phyloP scores from a whole-genome alignment of 2,888 invertebrate genomes.

The Rotaria magnacalcarata region DNA sequence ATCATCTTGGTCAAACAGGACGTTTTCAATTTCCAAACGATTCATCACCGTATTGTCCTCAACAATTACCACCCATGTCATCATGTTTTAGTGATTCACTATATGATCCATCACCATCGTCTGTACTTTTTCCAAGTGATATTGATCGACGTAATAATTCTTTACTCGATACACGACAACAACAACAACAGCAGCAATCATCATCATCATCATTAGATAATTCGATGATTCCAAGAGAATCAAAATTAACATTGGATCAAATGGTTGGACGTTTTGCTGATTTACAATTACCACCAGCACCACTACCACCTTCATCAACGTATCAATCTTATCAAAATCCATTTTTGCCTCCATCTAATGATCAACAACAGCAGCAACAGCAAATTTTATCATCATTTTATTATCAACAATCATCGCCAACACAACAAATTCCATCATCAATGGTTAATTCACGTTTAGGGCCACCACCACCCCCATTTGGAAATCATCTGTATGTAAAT shows the following conservation, averaged over 20 bases:
- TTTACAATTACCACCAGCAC: neutral
- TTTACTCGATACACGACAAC: neutral
- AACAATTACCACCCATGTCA: neutral
- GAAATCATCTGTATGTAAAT: neutral
- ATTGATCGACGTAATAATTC: neutral
- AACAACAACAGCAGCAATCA: neutral
- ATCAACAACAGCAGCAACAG: neutral
- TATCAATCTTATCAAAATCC: neutral
- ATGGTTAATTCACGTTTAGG: conserved; percentile 1
- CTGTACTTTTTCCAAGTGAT: neutral
- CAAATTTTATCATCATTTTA: neutral
- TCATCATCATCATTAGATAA: conserved; percentile 1
- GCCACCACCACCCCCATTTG: conserved; percentile 13
- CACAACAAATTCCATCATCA: conserved; percentile 7
- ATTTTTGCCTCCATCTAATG: neutral
- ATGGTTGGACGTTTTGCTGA: neutral
- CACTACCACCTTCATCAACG: neutral
- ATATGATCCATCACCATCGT: conserved; percentile 23
- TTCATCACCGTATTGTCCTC: neutral
- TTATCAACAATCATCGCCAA: conserved; percentile 5
- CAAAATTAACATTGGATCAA: conserved; percentile 3
- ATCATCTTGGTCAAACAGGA: neutral
- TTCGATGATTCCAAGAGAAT: neutral
- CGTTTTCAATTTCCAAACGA: conserved; percentile 13
- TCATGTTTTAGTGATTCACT: neutral